These are phyloP conservation scores for Cossypha dichroa DNA, from an alignment of 2,797 vertebrate species.

Conservation along the genomic window DNA sequence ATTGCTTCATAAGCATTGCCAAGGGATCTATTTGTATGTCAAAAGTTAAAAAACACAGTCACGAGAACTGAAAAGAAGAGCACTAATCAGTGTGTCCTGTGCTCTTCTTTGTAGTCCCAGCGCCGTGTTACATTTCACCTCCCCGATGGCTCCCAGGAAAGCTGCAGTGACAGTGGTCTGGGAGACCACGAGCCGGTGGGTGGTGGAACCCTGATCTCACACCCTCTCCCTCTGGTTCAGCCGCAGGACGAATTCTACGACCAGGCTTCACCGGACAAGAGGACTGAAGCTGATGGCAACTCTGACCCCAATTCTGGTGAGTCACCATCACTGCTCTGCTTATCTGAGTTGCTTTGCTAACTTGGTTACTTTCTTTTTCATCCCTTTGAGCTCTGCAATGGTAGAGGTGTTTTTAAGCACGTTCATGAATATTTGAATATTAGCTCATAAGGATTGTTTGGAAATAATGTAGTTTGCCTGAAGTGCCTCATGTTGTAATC, in stretches of 20 bases:
- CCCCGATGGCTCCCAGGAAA: constrained; percentile 99
- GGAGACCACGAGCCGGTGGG: constrained; percentile 98
- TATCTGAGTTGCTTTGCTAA: not conserved
- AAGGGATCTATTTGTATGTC: not conserved
- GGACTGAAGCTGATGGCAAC: constrained; percentile 98
- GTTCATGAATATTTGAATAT: not conserved
- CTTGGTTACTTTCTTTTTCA: not conserved
- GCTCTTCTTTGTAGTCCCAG: constrained; percentile 97
- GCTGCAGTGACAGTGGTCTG: constrained; percentile 99
- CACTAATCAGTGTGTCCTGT: constrained; percentile 92
- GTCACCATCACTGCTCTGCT: constrained; percentile 43
- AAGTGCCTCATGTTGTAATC: not conserved
- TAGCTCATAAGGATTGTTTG: not conserved
- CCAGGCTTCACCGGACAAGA: constrained; percentile 97
- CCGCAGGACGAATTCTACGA: constrained; percentile 98
- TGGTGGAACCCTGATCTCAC: constrained; percentile 97
- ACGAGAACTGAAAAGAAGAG: constrained; percentile 72
- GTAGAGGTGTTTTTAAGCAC: not conserved
- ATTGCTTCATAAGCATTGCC: not conserved
- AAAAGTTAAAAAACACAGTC: not conserved
- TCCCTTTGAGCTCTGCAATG: not conserved
- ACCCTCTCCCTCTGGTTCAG: constrained; percentile 99
- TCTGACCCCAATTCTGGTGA: constrained; percentile 99
- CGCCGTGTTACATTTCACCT: constrained; percentile 99
- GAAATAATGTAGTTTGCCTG: not conserved